These are phyloP conservation scores for Ophion slaviceki DNA, from an alignment of 2,888 invertebrate species.

Conservation along the genomic window DNA sequence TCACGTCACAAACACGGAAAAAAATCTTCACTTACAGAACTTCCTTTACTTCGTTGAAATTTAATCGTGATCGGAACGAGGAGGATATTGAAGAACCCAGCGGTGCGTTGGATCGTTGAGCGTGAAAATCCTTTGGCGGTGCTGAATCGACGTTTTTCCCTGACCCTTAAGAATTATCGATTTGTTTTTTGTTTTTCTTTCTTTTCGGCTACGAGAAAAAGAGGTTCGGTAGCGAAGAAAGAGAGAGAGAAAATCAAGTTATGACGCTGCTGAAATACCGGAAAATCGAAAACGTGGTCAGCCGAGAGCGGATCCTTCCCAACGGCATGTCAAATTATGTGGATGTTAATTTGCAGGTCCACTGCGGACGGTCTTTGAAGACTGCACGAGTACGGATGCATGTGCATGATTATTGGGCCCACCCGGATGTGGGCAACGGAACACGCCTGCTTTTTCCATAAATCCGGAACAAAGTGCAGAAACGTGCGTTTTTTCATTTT, in stretches of 20 bases:
- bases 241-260: neutral
- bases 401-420: constrained; percentile 48
- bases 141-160: constrained; percentile 36
- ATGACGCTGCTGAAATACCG: constrained; percentile 37
- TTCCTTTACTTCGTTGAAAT: constrained; percentile 3
- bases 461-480: neutral
- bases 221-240: neutral
- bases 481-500: neutral
- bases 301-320: neutral
- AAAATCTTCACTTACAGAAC: too few species aligned
- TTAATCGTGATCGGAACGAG: constrained; percentile 42
- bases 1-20: too few species aligned
- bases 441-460: constrained; percentile 4
- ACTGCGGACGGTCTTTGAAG: constrained; percentile 15
- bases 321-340: constrained; percentile 65
- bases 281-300: constrained; percentile 50
- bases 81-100: neutral
- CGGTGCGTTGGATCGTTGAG: constrained; percentile 39
- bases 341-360: constrained; percentile 70
- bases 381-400: constrained; percentile 12
- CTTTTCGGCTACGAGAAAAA: neutral
- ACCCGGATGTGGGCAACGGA: constrained; percentile 46
- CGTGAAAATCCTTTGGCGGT: constrained; percentile 68
- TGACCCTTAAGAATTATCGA: constrained; percentile 31
- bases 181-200: constrained; percentile 11